A percentile compares a stretch with the other conserved stretches of the same genome.
These are phyloP conservation scores for Tiaroga cobitis DNA, from an alignment of 2,797 vertebrate species.

Conservation along the genomic window DNA sequence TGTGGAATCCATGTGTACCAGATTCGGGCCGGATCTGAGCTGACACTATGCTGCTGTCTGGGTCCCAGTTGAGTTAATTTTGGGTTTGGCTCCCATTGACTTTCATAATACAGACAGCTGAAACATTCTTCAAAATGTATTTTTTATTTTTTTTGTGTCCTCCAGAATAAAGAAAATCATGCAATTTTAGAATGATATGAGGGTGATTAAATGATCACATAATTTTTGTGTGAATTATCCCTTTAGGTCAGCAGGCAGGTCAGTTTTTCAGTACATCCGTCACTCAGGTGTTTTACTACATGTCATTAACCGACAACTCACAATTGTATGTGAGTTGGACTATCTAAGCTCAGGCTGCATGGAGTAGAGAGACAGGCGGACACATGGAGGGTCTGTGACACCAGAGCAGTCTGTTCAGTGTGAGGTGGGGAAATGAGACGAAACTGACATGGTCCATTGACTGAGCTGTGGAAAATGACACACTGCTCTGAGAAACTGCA, in stretches of 20 bases:
- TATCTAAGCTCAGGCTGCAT: not conserved
- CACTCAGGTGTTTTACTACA: not conserved
- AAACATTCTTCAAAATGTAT: too few species aligned
- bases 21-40: too few species aligned
- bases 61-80: not conserved
- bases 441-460: conserved; percentile 67
- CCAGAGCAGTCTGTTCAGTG: conserved; percentile 33
- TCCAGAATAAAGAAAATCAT: too few species aligned
- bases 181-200: too few species aligned
- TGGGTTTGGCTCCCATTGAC: too few species aligned
- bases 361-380: not conserved
- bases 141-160: too few species aligned
- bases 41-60: too few species aligned
- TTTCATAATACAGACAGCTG: too few species aligned
- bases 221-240: not conserved
- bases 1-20: too few species aligned
- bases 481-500: conserved; percentile 62
- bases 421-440: conserved; percentile 63
- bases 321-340: not conserved
- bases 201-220: not conserved
- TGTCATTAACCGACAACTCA: not conserved
- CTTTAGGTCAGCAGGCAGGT: not conserved
- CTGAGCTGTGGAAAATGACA: conserved; percentile 67
- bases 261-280: not conserved
- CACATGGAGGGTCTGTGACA: conserved; percentile 33